phyloP scores from a whole-genome alignment of 2,888 invertebrate species.

The Melanargia galathea region DNA sequence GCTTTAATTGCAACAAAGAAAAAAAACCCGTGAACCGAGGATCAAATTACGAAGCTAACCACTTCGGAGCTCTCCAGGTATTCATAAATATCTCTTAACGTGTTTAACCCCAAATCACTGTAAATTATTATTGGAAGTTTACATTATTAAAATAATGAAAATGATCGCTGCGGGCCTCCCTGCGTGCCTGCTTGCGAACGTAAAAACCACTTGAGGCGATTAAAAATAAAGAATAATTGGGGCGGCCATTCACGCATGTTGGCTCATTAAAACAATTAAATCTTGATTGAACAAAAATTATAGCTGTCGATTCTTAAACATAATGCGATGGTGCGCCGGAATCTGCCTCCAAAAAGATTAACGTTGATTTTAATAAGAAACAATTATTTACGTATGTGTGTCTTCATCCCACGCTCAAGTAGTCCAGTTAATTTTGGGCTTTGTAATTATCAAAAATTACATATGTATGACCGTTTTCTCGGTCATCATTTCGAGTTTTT shows the following conservation, averaged over 20 bases:
- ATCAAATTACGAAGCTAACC: constrained; percentile 73
- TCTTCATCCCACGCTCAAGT: constrained; percentile 77
- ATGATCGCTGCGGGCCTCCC: constrained; percentile 77
- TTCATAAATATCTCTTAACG: constrained; percentile 80
- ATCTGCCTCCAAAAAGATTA: constrained; percentile 80
- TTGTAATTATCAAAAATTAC: constrained; percentile 81
- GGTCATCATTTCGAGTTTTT: constrained; percentile 70
- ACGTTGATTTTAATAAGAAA: constrained; percentile 81
- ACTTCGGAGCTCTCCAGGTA: constrained; percentile 63
- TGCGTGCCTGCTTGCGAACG: constrained; percentile 80
- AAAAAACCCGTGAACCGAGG: constrained; percentile 57
- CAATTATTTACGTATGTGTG: constrained; percentile 78
- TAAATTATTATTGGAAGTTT: constrained; percentile 82
- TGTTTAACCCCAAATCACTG: constrained; percentile 82
- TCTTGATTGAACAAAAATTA: constrained; percentile 83
- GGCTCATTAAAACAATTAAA: constrained; percentile 83
- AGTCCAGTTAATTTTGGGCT: constrained; percentile 70
- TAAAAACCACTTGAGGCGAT: constrained; percentile 81
- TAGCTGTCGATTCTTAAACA: constrained; percentile 82
- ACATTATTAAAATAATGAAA: constrained; percentile 83
- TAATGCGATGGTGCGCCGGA: constrained; percentile 77
- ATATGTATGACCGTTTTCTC: constrained; percentile 71
- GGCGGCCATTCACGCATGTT: constrained; percentile 81
- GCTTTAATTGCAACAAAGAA: constrained; percentile 43
- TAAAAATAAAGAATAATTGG: constrained; percentile 83